Percentiles rank a stretch among this genome's conserved stretches.
These are phyloP conservation scores for Therioaphis trifolii DNA, from an alignment of 2,888 invertebrate genomes.

Conservation along the genomic window DNA sequence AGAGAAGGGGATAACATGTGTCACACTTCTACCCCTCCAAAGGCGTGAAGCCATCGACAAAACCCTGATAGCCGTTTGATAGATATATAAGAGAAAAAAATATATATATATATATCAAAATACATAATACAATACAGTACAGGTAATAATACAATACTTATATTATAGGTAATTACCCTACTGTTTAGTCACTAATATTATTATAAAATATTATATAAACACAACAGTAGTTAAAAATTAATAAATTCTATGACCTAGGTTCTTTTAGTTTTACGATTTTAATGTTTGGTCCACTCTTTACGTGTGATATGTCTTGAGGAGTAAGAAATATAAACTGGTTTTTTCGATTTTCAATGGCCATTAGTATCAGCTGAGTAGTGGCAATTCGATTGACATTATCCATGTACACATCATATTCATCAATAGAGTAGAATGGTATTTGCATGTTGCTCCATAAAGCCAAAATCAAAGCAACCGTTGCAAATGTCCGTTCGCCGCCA, in stretches of 20 bases:
- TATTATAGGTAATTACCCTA: too few species aligned
- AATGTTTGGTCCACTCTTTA: constrained; percentile 49
- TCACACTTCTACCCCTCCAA: too few species aligned
- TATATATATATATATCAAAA: too few species aligned
- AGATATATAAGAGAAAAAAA: too few species aligned
- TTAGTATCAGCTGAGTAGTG: constrained; percentile 73
- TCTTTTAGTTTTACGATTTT: constrained; percentile 57
- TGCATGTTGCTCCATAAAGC: constrained; percentile 93
- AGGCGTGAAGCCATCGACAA: too few species aligned
- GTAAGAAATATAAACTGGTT: constrained; percentile 91
- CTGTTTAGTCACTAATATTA: too few species aligned
- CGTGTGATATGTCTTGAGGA: constrained; percentile 75
- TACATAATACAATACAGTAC: too few species aligned
- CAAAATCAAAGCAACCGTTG: constrained; percentile 91
- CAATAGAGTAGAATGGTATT: constrained; percentile 92
- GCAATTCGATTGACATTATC: constrained; percentile 63
- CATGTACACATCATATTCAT: constrained; percentile 98
- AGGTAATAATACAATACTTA: too few species aligned
- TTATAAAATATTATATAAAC: too few species aligned
- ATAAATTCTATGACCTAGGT: constrained; percentile 35
- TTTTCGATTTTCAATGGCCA: constrained; percentile 76
- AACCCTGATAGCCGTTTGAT: too few species aligned
- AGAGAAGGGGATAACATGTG: too few species aligned
- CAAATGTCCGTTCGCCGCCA: constrained; percentile 95
- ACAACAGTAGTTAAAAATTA: too few species aligned